phyloP scores from a whole-genome alignment of 2,113 vertebrate species.

The Poecile atricapillus region DNA sequence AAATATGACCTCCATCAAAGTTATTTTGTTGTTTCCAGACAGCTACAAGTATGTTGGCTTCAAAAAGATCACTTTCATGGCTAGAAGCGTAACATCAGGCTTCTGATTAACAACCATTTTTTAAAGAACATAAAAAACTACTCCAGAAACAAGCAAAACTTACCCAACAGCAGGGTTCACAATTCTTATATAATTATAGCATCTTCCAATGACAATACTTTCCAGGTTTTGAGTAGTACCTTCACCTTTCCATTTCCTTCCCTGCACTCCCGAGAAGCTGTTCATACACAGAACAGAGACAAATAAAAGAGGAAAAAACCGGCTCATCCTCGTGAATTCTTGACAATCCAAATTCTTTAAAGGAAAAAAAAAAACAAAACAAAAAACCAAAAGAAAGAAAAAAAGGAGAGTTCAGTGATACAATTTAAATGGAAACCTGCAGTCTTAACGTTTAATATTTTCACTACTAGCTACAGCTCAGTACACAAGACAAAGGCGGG shows the following conservation, averaged over 20 bases:
- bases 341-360: neutral
- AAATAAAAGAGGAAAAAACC: neutral
- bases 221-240: constrained; percentile 67
- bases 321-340: neutral
- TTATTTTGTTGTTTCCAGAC: neutral
- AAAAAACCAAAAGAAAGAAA: no score
- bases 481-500: neutral
- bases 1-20: neutral
- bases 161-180: constrained; percentile 66
- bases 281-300: neutral
- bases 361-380: neutral
- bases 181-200: constrained; percentile 61
- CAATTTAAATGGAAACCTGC: neutral
- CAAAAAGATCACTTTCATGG: neutral
- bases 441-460: neutral
- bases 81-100: neutral
- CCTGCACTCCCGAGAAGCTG: neutral
- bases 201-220: constrained; percentile 73
- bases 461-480: neutral
- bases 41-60: neutral
- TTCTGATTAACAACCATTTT: neutral
- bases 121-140: neutral
- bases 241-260: constrained; percentile 54
- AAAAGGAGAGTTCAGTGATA: neutral
- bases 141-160: constrained; percentile 29